These are phyloP conservation scores for Catocala fraxini DNA, from an alignment of 2,888 invertebrate genomes.

Conservation along the genomic window DNA sequence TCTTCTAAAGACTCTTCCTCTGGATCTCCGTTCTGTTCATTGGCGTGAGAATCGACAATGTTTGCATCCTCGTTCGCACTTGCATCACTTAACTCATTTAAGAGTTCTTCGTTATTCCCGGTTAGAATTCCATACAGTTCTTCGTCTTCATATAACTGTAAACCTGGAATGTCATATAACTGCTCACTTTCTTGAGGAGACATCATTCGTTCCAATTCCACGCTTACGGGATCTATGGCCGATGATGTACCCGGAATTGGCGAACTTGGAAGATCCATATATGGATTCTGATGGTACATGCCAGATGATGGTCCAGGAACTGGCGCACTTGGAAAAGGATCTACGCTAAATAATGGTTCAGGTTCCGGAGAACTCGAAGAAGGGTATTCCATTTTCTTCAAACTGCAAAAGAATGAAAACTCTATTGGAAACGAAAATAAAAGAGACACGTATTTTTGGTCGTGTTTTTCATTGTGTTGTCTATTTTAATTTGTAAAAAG, in stretches of 20 bases:
- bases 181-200: constrained; percentile 37
- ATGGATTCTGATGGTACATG: constrained; percentile 31
- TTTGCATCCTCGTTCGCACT: constrained; percentile 31
- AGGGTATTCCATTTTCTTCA: constrained; percentile 30
- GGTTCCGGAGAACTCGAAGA: constrained; percentile 33
- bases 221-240: constrained; percentile 34
- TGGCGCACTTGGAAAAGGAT: constrained; percentile 33
- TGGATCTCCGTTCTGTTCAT: constrained; percentile 31
- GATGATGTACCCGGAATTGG: constrained; percentile 36
- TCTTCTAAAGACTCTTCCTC: constrained; percentile 34
- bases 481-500: constrained; percentile 32
- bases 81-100: constrained; percentile 27
- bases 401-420: constrained; percentile 31
- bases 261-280: constrained; percentile 38
- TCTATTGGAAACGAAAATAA: constrained; percentile 27
- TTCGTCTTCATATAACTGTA: constrained; percentile 34
- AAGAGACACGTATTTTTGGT: constrained; percentile 27
- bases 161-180: constrained; percentile 32
- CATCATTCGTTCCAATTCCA: constrained; percentile 35
- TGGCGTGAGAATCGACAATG: constrained; percentile 33
- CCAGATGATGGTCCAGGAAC: constrained; percentile 32
- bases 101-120: constrained; percentile 26
- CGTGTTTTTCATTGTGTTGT: constrained; percentile 27
- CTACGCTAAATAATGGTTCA: constrained; percentile 33
- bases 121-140: constrained; percentile 33